Evolutionary conservation across 2,797 vertebrate species (phyloP), one percentile per base, ranked within the genome.

Genomic region (Coracias cyanogaster): DNA sequence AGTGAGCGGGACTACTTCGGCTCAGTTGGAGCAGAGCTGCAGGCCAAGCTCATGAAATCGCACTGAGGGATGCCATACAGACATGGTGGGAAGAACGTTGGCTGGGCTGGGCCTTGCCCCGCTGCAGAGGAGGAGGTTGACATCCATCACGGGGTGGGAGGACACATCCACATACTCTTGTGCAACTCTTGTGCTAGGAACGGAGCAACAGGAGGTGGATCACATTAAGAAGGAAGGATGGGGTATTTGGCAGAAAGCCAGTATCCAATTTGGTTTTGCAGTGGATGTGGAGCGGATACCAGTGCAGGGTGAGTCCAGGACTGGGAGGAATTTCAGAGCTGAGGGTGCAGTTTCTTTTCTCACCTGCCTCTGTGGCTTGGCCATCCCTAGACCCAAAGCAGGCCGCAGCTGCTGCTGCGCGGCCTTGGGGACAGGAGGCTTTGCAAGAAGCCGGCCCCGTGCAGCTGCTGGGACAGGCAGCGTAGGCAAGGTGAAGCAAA

Each of bases 41-140:
- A 58, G 6, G 18, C 25, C 10, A 22, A 54, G 35, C 26, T 43
- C 9, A 1, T 9, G 52, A 60, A 60, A 73, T 39, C 0, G 1
- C 8, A 2, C 9, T 4, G 57, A 49, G 54, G n/a, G 29, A 31
- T 37, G 46, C 51, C 12, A 5, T 3, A 13, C 55, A 35, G 61
- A 35, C 10, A 3, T 5, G 22, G 13, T 1, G 8, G 24, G 52
- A 37, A 37, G 14, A 28, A 15, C 0, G 5, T 22, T 7, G 39
- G 12, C 69, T 67, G 69, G 48, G 52, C 48, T 31, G 33, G 25
- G 45, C 41, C 22, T 24, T 54, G n/a, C 13, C 26, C 25, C 1
- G 28, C 29, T 14, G 55, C 61, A 29, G 49, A 69, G 37, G 62
- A 49, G 41, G 31, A 18, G 0, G 3, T 12, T 10, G 33, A n/a